phyloP scores from a whole-genome alignment of 2,888 invertebrate species.

The Protonemura montana region DNA sequence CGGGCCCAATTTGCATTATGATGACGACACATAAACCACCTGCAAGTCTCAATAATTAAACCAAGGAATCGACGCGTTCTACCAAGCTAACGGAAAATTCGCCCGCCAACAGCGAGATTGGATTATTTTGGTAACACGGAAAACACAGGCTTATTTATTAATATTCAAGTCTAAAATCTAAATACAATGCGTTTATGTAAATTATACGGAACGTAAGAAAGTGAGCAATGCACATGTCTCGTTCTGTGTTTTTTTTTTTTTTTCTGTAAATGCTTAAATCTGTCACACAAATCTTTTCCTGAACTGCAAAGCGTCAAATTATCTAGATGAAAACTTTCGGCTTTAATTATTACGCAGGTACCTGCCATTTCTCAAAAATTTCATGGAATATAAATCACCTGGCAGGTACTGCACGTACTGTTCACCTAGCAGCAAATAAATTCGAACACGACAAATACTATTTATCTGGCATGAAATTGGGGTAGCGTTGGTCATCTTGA shows the following conservation, averaged over 20 bases:
- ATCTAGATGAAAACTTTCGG: background rate
- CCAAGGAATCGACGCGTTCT: constrained; percentile 30
- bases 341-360: background rate
- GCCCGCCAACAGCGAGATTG: background rate
- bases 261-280: background rate
- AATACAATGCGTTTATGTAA: background rate
- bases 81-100: background rate
- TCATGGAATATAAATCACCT: background rate
- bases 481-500: constrained; percentile 39
- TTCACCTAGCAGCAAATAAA: background rate
- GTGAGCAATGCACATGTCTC: background rate
- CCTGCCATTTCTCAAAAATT: background rate
- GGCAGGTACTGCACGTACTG: background rate
- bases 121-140: background rate
- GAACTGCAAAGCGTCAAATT: background rate
- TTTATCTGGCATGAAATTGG: constrained; percentile 37
- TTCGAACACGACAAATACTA: background rate
- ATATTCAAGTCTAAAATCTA: background rate
- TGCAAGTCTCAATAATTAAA: constrained; percentile 41
- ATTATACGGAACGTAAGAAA: background rate
- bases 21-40: constrained; percentile 43
- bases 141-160: background rate
- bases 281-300: background rate
- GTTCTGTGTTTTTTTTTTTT: background rate
- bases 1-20: constrained; percentile 46